A percentile compares a stretch with the other conserved stretches of the same genome.
Conservation (phyloP, 1,140 invertebrate genomes). For the Galendromus occidentalis region DNA sequence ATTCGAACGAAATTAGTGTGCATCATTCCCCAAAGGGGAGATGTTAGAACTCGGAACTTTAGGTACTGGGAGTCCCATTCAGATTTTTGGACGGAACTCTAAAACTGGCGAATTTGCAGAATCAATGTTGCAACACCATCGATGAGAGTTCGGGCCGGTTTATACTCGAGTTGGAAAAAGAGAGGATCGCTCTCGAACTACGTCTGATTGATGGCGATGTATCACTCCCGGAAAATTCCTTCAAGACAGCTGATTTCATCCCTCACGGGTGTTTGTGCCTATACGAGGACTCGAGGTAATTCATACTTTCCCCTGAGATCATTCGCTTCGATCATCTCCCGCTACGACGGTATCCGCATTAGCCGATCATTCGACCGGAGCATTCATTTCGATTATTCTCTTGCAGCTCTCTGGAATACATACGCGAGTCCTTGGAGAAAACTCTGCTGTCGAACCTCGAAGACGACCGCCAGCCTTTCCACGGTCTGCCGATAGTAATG, state of each 20-base stretch:
- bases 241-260: constrained; percentile 49
- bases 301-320: not conserved
- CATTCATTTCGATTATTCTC: not conserved
- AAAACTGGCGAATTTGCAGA: not conserved
- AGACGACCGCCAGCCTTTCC: constrained; percentile 52
- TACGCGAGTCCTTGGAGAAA: constrained; percentile 71
- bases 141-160: constrained; percentile 15
- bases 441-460: constrained; percentile 73
- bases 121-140: constrained; percentile 3
- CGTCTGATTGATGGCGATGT: constrained; percentile 67
- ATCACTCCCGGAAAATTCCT: constrained; percentile 42
- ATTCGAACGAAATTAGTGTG: too few species aligned
- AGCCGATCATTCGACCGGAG: not conserved
- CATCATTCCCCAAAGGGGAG: too few species aligned
- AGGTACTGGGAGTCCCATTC: too few species aligned
- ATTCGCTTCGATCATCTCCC: not conserved
- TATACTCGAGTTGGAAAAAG: constrained; percentile 54
- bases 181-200: constrained; percentile 61
- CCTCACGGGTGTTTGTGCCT: constrained; percentile 40
- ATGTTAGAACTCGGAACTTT: too few species aligned
- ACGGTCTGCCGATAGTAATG: constrained; percentile 69
- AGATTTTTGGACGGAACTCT: constrained; percentile 2
- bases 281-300: constrained; percentile 2
- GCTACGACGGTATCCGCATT: too few species aligned
- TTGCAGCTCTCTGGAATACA: constrained; percentile 48